Base-by-base conservation (phyloP, 1,140 invertebrate genomes). In the Camponotus vicinus region DNA sequence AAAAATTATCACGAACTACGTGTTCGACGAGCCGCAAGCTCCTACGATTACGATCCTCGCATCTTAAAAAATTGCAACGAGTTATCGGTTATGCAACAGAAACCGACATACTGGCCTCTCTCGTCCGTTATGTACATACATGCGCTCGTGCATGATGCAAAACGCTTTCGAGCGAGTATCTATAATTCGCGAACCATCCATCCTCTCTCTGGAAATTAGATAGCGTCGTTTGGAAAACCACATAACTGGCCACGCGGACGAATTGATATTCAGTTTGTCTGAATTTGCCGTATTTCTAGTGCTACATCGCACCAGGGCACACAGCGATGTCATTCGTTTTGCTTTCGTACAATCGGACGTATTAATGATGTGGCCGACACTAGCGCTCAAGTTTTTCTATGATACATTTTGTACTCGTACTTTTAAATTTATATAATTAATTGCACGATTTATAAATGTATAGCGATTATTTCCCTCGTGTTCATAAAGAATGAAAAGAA, bases 11-110 rank as follows among this genome's bases (percentile, higher is more conserved):
- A 37, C 27, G 8, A 70, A 80, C 32, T 32, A 27, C 40, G 8
- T 59, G 67, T 40, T 34, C 40, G 67, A 66, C 34, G 66, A 59
- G 21, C 66, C 13, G 79, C 55, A 18, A 73, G 55, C 37, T 45
- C 18, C 52, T 37, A 73, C 67, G 52, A 79, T 79, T 69, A 71
- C 21, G 67, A 82, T 70, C 32, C 40, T 21, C 18, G 67, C 32
- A 34, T 45, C 21, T 34, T 80, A 73, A 61, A 82, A 82, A 82
- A 82, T 61, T 82, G 79, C 64, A 80, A 80, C 34, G 49, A 57
- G 27, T 27, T n/a, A 79, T 52, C 32, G 32, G 42, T 37, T 52
- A 57, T 52, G 37, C 71, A 42, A 67, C 21, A 27, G 67, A 5
- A 73, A 52, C 40, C 79, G 79, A 82, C 42, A 82, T 73, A 82